Base-by-base conservation (phyloP, 2,888 invertebrate genomes). In the Andrena marginata region DNA sequence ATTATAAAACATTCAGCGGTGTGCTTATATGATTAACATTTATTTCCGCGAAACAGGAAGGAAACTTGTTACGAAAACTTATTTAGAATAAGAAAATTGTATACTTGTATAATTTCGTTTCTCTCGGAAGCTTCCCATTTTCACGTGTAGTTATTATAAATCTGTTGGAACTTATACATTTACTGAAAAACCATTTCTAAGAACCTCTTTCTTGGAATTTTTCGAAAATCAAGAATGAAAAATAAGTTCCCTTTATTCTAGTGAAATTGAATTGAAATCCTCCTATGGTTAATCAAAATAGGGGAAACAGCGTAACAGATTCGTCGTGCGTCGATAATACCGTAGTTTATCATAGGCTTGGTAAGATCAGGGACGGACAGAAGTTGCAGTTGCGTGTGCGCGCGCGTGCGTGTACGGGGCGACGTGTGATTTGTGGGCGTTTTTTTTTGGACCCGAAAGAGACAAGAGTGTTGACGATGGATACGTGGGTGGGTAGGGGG, bases 341-440 rank as follows among this genome's bases (percentile, higher is more conserved):
- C 56, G 42, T 4, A 26, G 35, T 79, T 68, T 72, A 80, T 67
- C 72, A 67, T 71, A 72, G 54, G 65, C n/a, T 31, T n/a, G 2
- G 76, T 59, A 76, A 56, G 49, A 70, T 75, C 5, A 35, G 60
- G 42, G 82, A 59, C 71, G 56, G 13, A 16, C 29, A 70, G 33
- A 70, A 54, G 48, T 75, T 62, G 69, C 54, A 82, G 73, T 60
- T 65, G 42, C 29, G 48, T 26, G 59, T 56, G 73, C 74, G 67
- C 65, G 76, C 72, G 84, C 85, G 80, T 70, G 35, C 35, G 42
- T 60, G 65, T 59, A 64, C 54, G 59, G 82, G 82, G 78, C 63
- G 59, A 54, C 51, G 48, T 54, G 51, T 78, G 48, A 60, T 74
- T 77, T 64, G 90, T 87, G 87, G 88, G 85, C 84, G 87, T 86